phyloP scores from a whole-genome alignment of 2,797 vertebrate genomes.

The Momotus momota region DNA sequence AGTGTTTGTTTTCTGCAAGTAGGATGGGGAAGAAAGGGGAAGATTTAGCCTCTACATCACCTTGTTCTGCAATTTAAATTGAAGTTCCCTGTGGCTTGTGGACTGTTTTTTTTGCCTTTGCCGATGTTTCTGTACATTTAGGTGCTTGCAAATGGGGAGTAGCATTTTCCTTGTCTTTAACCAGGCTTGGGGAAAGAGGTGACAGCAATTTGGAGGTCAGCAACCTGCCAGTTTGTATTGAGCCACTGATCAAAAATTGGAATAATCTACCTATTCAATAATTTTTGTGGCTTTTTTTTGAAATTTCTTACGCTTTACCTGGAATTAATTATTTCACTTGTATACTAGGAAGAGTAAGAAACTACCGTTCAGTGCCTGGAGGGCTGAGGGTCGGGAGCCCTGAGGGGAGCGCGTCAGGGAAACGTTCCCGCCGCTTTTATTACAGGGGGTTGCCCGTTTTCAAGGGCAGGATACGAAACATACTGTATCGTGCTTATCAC shows the following conservation, averaged over 20 bases:
- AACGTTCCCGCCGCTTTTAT: rapidly evolving
- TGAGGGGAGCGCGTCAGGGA: neutral
- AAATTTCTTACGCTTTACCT: neutral
- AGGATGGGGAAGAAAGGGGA: neutral
- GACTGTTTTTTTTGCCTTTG: neutral
- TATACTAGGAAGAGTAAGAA: too few species aligned
- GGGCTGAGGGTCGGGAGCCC: neutral
- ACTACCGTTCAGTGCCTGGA: too few species aligned
- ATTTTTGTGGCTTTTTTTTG: neutral
- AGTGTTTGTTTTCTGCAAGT: neutral
- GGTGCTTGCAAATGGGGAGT: neutral
- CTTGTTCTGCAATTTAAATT: neutral
- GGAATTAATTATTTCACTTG: too few species aligned
- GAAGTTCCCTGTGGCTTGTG: neutral
- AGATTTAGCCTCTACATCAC: neutral
- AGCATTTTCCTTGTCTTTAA: neutral
- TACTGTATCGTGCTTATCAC: neutral
- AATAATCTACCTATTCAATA: neutral
- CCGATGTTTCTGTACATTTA: neutral
- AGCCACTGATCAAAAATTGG: rapidly evolving
- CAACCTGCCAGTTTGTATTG: rapidly evolving
- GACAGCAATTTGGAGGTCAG: neutral
- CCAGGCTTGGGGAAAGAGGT: neutral
- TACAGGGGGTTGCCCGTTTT: neutral
- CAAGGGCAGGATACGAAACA: slow-evolving; percentile 8